phyloP scores from a whole-genome alignment of 37 sponge, comb jelly and placozoan genomes.

The Lycopodina hypogea region DNA sequence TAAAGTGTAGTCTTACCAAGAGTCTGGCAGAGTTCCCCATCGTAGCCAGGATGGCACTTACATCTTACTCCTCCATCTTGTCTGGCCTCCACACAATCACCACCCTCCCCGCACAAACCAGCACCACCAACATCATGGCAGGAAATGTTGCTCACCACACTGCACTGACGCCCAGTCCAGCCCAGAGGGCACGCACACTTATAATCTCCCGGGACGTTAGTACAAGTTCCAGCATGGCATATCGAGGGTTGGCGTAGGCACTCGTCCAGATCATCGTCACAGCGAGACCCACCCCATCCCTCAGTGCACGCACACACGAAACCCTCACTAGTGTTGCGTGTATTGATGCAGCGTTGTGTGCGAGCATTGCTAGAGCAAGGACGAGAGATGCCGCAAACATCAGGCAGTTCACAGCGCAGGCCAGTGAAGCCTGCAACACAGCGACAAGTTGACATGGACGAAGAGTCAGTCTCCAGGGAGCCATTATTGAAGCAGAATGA shows the following conservation, averaged over 20 bases:
- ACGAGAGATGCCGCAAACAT: neutral
- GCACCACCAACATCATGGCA: neutral
- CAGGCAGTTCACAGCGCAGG: neutral
- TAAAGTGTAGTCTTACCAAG: neutral
- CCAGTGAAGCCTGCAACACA: conserved; percentile 3
- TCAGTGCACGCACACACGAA: conserved; percentile 24
- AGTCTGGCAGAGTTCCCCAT: conserved; percentile 28
- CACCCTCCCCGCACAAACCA: conserved; percentile 31
- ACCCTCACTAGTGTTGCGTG: neutral
- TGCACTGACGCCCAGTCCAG: conserved; percentile 11
- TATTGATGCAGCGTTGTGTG: neutral
- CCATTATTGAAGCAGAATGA: conserved; percentile 14
- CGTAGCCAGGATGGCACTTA: conserved; percentile 14
- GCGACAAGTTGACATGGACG: neutral
- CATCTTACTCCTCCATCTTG: conserved; percentile 2
- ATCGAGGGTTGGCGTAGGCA: conserved; percentile 8
- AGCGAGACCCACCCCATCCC: conserved; percentile 31
- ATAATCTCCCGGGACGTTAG: conserved; percentile 17
- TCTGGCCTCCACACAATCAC: conserved; percentile 6
- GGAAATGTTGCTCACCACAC: neutral
- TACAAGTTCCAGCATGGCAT: conserved; percentile 19
- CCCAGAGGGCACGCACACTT: conserved; percentile 15
- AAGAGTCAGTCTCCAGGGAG: neutral
- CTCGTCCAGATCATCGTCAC: conserved; percentile 23
- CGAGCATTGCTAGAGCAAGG: conserved; percentile 4